These are phyloP conservation scores for Oryzias javanicus DNA, from an alignment of 2,113 vertebrate species.

Conservation along the genomic window DNA sequence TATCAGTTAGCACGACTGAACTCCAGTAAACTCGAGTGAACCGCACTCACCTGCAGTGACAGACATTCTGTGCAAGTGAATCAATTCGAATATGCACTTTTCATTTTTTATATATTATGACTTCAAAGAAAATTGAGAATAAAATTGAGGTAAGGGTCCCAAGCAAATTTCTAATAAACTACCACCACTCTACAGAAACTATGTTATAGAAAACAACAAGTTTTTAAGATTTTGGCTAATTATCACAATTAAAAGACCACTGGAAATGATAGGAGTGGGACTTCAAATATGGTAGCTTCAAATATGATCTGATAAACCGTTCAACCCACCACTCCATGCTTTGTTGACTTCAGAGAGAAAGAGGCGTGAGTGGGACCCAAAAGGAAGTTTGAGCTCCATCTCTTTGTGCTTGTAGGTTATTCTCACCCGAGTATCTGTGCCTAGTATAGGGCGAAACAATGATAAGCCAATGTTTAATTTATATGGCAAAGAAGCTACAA, in stretches of 20 bases:
- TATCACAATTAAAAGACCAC: too few relatives aligned
- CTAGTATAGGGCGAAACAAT: conserved; percentile 56
- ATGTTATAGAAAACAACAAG: too few relatives aligned
- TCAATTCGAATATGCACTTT: too few relatives aligned
- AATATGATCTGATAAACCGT: too few relatives aligned
- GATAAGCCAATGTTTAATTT: neutral
- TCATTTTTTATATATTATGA: too few relatives aligned
- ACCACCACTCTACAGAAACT: too few relatives aligned
- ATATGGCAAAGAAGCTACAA: neutral
- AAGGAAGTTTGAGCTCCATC: conserved; percentile 82
- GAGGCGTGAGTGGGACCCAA: conserved; percentile 86
- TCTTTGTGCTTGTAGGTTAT: conserved; percentile 68
- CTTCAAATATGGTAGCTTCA: neutral
- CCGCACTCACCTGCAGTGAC: neutral
- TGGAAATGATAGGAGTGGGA: too few relatives aligned
- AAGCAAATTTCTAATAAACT: too few relatives aligned
- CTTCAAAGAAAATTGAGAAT: too few relatives aligned
- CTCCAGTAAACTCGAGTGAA: neutral
- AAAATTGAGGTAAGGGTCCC: too few relatives aligned
- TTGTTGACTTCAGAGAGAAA: conserved; percentile 85
- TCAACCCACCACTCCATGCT: conserved; percentile 80
- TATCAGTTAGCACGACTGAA: neutral
- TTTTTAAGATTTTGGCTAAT: too few relatives aligned
- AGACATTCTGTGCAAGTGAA: neutral
- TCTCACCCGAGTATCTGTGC: conserved; percentile 85